Evolutionary conservation across 2,888 invertebrate genomes (phyloP).

Genomic region (Drepanosiphum platanoidis): DNA sequence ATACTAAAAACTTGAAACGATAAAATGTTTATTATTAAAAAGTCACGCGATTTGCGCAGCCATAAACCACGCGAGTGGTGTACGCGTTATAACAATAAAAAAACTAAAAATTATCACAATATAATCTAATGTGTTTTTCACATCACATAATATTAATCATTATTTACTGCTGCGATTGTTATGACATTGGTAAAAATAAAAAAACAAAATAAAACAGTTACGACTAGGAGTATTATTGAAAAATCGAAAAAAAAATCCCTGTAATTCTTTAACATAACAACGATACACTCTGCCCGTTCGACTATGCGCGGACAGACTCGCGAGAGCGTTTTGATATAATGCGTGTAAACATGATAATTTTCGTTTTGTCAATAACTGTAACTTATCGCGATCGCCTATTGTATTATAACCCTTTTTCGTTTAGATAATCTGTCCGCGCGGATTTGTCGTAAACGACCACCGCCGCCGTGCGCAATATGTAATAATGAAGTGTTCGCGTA

Average conservation of each 20-base stretch:
- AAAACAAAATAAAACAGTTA: too few relatives aligned
- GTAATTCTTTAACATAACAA: too few relatives aligned
- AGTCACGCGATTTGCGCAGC: neutral
- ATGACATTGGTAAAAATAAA: neutral
- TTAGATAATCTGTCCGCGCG: neutral
- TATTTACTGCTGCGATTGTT: neutral
- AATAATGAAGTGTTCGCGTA: neutral
- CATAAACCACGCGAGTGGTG: neutral
- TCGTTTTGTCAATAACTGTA: too few relatives aligned
- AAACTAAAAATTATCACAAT: slow-evolving; percentile 5
- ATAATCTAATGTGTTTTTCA: neutral
- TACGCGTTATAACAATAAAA: slow-evolving; percentile 28
- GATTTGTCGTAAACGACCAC: neutral
- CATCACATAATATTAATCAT: too few relatives aligned
- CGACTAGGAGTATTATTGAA: too few relatives aligned
- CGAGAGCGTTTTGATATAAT: too few relatives aligned
- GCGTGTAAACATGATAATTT: too few relatives aligned
- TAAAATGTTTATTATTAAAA: slow-evolving; percentile 31
- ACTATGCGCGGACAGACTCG: too few relatives aligned
- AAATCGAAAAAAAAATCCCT: too few relatives aligned
- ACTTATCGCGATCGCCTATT: too few relatives aligned
- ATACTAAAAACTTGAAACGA: slow-evolving; percentile 12
- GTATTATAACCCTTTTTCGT: neutral
- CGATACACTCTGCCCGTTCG: too few relatives aligned
- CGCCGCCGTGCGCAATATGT: neutral